A percentile compares a stretch with the other conserved stretches of the same genome.
Conservation (phyloP, 2,113 vertebrate genomes). For the Perccottus glenii region DNA sequence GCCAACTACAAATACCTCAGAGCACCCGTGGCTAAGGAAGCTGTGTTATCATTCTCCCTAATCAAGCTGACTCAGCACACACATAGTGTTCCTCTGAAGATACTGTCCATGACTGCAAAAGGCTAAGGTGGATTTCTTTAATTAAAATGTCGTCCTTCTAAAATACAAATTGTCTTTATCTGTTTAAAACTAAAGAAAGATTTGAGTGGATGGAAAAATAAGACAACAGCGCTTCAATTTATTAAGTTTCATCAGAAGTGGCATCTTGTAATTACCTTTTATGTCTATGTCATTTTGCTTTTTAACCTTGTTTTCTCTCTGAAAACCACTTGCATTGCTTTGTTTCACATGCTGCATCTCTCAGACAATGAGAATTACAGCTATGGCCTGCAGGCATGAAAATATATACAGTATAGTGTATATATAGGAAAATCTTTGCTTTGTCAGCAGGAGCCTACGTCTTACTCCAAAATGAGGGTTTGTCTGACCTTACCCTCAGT, state of each 20-base stretch:
- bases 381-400: constrained; percentile 37
- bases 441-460: constrained; percentile 50
- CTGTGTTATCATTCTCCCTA: constrained; percentile 32
- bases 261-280: no score
- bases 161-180: constrained; percentile 16
- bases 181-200: no score
- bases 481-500: background rate
- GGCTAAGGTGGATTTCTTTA: constrained; percentile 33
- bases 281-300: no score
- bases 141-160: constrained; percentile 40
- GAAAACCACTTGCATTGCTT: no score
- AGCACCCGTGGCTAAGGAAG: constrained; percentile 27
- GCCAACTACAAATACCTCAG: constrained; percentile 5
- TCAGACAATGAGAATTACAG: constrained; percentile 20
- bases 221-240: no score
- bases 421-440: constrained; percentile 45
- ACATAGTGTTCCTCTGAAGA: constrained; percentile 16
- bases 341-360: constrained; percentile 2
- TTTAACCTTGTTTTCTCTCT: no score
- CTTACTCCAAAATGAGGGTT: constrained; percentile 4
- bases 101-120: constrained; percentile 47
- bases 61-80: constrained; percentile 58
- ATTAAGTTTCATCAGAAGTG: no score
- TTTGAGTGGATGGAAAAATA: no score
- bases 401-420: constrained; percentile 5